Base-by-base conservation (phyloP, 1,140 invertebrate genomes). In the Bombus sylvicola region DNA sequence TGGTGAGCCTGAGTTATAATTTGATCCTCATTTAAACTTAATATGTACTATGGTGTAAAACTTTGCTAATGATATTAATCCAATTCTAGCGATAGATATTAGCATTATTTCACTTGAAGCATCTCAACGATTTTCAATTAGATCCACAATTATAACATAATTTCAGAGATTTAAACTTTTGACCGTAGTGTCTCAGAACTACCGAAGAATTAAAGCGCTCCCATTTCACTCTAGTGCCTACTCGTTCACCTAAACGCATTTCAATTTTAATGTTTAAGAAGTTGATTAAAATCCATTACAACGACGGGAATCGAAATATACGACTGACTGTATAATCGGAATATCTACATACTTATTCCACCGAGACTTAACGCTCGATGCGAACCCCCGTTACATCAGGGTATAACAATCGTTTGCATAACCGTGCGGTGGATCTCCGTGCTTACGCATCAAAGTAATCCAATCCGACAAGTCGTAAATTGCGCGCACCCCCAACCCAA, bases 401-500 rank as follows among this genome's bases (percentile, higher is more conserved):
- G 78, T 74, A 71, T 47, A 57, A 87, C 68, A 66, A 39, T 79
- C 62, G 74, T 83, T 83, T 77, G 47, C 62, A 77, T 78, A 68
- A 69, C 62, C 34, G 43, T 43, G 31, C 28, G 47, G n/a, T 57
- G 34, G 64, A 83, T 83, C 81, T 39, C 53, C 37, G 47, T 25
- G 28, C 74, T 28, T 10, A 25, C 62, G 59, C 62, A 83, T 78
- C 81, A 53, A 69, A 78, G 81, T 83, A 81, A 85, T 85, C 78
- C 77, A 74, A 81, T 47, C 83, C 77, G 83, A 81, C 83, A 59
- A 47, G 62, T 74, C 78, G 69, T 85, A 85, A 81, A 85, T 85
- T 85, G 59, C 57, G 47, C 41, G 62, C 53, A n/a, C 25, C 71
- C 68, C 15, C 71, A 12, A 9, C 13, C 66, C 5, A 22, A n/a